A percentile compares a stretch with the other conserved stretches of the same genome.
These are phyloP conservation scores for Denticeps clupeoides DNA, from an alignment of 2,797 vertebrate species.

Conservation along the genomic window DNA sequence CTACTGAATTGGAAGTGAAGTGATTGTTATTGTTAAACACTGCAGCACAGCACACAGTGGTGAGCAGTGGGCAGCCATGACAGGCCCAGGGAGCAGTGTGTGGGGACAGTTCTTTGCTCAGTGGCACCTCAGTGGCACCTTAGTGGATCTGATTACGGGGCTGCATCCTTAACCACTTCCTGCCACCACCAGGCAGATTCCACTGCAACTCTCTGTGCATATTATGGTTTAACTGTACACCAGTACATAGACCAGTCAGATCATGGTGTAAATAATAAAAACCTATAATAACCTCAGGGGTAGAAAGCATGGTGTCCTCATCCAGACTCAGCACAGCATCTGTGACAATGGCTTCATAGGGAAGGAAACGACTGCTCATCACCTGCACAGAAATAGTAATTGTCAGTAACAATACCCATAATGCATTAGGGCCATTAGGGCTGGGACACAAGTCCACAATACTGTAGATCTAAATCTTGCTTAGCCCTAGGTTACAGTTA, in stretches of 20 bases:
- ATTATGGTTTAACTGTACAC: not conserved
- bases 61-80: too few species aligned
- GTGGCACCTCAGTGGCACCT: too few species aligned
- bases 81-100: too few species aligned
- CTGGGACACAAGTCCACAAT: too few species aligned
- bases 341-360: slow-evolving; percentile 85
- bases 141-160: too few species aligned
- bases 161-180: too few species aligned
- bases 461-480: not conserved
- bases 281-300: slow-evolving; percentile 76
- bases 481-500: too few species aligned
- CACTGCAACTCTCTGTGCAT: not conserved
- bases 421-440: not conserved
- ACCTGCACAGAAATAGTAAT: slow-evolving; percentile 57
- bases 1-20: too few species aligned
- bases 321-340: slow-evolving; percentile 95
- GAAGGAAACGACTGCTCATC: slow-evolving; percentile 95
- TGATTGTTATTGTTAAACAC: too few species aligned
- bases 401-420: not conserved
- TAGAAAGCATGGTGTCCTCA: slow-evolving; percentile 96
- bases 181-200: not conserved
- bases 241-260: not conserved
- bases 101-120: too few species aligned
- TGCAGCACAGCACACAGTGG: too few species aligned
- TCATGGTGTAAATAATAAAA: too few species aligned